Evolutionary conservation across 2,888 invertebrate species (phyloP).

Genomic region (Meliscaeva auricollis): DNA sequence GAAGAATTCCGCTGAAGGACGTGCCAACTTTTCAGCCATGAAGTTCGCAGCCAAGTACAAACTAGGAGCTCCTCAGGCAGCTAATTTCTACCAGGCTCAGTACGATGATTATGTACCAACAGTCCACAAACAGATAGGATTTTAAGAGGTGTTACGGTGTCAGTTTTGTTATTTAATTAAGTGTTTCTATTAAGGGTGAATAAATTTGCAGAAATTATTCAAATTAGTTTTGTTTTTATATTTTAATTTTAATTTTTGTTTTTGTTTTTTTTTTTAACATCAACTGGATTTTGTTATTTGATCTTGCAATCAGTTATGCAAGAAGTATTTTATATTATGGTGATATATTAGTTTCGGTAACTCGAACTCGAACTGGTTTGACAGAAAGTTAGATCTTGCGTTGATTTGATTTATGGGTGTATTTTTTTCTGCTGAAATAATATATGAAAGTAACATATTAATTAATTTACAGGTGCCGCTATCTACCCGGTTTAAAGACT

Average conservation of each 20-base stretch:
- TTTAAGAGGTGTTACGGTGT: conserved; percentile 32
- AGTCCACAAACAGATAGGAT: conserved; percentile 77
- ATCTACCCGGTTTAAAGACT: background rate
- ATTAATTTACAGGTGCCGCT: background rate
- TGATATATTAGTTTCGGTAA: conserved; percentile 67
- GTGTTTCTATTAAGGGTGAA: conserved; percentile 41
- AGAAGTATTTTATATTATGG: conserved; percentile 47
- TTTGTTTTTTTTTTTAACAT: conserved; percentile 11
- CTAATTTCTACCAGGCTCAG: conserved; percentile 91
- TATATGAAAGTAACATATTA: background rate
- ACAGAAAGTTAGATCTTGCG: background rate
- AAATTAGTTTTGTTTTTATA: conserved; percentile 35
- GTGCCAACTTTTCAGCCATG: conserved; percentile 87
- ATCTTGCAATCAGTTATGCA: conserved; percentile 50
- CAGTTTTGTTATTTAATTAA: conserved; percentile 38
- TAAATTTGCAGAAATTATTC: conserved; percentile 50
- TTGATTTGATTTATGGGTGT: conserved; percentile 24
- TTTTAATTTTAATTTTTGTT: too few species aligned
- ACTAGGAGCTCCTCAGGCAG: conserved; percentile 90
- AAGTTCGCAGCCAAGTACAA: conserved; percentile 90
- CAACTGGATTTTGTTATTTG: conserved; percentile 55
- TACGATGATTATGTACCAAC: conserved; percentile 88
- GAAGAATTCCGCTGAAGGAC: conserved; percentile 84
- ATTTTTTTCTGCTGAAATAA: background rate
- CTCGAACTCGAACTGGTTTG: conserved; percentile 59